Conservation (phyloP, 2,113 vertebrate genomes). For the Camelus dromedarius region DNA sequence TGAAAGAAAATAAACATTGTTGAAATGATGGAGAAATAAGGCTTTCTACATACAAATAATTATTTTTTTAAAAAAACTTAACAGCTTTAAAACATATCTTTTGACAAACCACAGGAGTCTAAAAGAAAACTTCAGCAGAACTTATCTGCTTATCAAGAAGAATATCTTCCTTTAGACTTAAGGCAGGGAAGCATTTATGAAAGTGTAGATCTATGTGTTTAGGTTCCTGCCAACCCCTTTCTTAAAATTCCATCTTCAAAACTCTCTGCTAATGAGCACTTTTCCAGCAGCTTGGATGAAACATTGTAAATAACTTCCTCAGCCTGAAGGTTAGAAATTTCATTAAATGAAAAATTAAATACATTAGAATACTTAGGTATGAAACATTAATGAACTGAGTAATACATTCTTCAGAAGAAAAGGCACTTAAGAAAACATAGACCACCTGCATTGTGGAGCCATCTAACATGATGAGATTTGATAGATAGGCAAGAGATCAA, state of each 20-base stretch:
- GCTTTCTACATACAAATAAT: not conserved
- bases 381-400: constrained; percentile 80
- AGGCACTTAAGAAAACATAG: constrained; percentile 72
- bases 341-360: constrained; percentile 82
- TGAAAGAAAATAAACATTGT: not conserved
- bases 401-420: constrained; percentile 71
- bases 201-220: constrained; percentile 57
- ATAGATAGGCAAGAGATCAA: constrained; percentile 59
- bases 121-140: not conserved
- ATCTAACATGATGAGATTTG: constrained; percentile 56
- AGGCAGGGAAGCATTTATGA: constrained; percentile 20
- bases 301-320: constrained; percentile 65
- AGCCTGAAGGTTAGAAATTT: constrained; percentile 76
- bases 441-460: constrained; percentile 59
- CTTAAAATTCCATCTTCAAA: constrained; percentile 68
- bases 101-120: not conserved
- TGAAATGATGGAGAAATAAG: constrained; percentile 3
- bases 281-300: constrained; percentile 59
- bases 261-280: constrained; percentile 68
- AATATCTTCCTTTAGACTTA: constrained; percentile 41
- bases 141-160: constrained; percentile 38
- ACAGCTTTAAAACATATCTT: constrained; percentile 29
- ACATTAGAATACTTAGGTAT: constrained; percentile 77
- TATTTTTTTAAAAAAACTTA: not conserved
- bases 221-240: constrained; percentile 56